phyloP scores from a whole-genome alignment of 1,140 invertebrate species.

The Drosophila parabipectinata region DNA sequence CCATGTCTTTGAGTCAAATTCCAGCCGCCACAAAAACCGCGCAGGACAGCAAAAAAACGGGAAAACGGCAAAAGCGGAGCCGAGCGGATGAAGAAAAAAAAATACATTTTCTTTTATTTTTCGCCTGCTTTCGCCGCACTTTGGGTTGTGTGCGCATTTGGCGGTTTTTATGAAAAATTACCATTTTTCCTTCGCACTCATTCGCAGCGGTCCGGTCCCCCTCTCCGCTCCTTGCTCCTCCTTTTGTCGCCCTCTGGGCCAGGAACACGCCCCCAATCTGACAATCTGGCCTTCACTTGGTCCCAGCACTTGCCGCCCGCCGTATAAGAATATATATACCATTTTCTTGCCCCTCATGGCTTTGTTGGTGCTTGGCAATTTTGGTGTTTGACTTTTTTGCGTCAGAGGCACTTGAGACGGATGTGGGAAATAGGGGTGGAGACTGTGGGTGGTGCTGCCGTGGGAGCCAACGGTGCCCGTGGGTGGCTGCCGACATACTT shows the following conservation, averaged over 20 bases:
- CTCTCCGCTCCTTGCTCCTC: background rate
- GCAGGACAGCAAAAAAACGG: slow-evolving; percentile 30
- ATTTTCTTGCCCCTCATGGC: slow-evolving; percentile 31
- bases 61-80: slow-evolving; percentile 29
- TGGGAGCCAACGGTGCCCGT: slow-evolving; percentile 29
- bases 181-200: slow-evolving; percentile 80
- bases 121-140: slow-evolving; percentile 44
- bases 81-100: slow-evolving; percentile 36
- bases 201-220: slow-evolving; percentile 39
- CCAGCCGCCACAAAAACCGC: slow-evolving; percentile 45
- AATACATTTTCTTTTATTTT: slow-evolving; percentile 52
- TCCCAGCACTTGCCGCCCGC: slow-evolving; percentile 33
- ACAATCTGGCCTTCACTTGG: slow-evolving; percentile 23
- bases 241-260: slow-evolving; percentile 6
- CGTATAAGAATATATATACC: slow-evolving; percentile 30
- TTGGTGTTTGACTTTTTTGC: slow-evolving; percentile 78
- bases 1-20: slow-evolving; percentile 68
- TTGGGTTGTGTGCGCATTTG: slow-evolving; percentile 80
- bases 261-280: slow-evolving; percentile 34
- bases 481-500: slow-evolving; percentile 64
- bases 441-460: background rate
- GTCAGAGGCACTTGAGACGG: slow-evolving; percentile 74
- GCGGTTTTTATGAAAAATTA: slow-evolving; percentile 83
- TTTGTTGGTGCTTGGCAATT: slow-evolving; percentile 66
- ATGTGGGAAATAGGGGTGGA: background rate